Conservation (phyloP, 2,113 vertebrate species). For the Thymallus thymallus region DNA sequence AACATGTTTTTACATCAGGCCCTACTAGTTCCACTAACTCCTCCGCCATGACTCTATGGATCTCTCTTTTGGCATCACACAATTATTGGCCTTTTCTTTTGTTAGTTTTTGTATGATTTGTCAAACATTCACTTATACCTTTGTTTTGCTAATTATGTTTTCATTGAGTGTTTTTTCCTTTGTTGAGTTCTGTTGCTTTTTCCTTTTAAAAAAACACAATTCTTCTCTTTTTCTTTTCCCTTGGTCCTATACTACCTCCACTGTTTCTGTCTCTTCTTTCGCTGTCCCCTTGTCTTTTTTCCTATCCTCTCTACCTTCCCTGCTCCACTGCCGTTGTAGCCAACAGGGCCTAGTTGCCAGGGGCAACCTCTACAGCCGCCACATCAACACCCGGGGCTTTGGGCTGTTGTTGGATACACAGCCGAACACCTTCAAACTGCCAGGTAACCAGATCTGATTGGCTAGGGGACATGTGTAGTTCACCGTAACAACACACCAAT, state of each 20-base stretch:
- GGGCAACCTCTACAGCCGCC: conserved; percentile 68
- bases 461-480: neutral
- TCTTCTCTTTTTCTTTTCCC: neutral
- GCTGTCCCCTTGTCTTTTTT: neutral
- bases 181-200: conserved; percentile 6
- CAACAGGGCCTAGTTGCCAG: conserved; percentile 64
- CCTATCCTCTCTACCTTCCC: neutral
- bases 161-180: neutral
- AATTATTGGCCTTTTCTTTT: neutral
- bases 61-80: neutral
- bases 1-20: too few relatives aligned
- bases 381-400: conserved; percentile 53
- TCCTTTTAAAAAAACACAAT: neutral
- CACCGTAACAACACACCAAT: neutral
- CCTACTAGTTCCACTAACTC: too few relatives aligned
- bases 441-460: conserved; percentile 52
- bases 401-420: conserved; percentile 33
- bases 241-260: too few relatives aligned
- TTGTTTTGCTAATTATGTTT: conserved; percentile 35
- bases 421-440: conserved; percentile 24
- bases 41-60: too few relatives aligned
- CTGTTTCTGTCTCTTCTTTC: neutral
- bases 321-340: conserved; percentile 45
- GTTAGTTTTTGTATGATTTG: neutral
- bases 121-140: conserved; percentile 8